Evolutionary conservation across 2,888 invertebrate genomes (phyloP).

Genomic region (Eumacrocentrus americanus): DNA sequence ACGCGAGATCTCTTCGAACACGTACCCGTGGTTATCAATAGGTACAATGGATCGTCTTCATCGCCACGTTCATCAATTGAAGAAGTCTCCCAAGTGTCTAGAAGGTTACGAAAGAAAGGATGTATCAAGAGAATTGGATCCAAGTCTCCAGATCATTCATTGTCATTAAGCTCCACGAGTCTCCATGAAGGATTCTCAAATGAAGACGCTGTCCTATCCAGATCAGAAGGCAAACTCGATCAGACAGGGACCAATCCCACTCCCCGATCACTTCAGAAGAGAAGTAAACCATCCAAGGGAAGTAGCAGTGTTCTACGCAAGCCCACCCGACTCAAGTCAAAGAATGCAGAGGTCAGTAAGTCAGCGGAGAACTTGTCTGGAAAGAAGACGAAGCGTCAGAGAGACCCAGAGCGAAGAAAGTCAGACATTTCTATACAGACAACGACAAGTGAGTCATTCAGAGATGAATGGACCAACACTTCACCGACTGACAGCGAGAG

Average conservation of each 20-base stretch:
- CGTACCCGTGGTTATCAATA: constrained; percentile 35
- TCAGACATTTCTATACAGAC: constrained; percentile 55
- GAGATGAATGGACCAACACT: constrained; percentile 56
- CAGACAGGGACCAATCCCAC: not conserved
- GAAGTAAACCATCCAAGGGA: constrained; percentile 28
- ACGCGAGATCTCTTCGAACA: constrained; percentile 42
- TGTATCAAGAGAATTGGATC: constrained; percentile 32
- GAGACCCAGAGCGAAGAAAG: constrained; percentile 51
- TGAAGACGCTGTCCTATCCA: not conserved
- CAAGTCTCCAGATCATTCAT: constrained; percentile 34
- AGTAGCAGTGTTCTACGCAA: constrained; percentile 46
- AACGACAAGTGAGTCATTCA: constrained; percentile 32
- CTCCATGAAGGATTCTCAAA: constrained; percentile 4
- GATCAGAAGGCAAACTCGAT: not conserved
- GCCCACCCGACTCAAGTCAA: constrained; percentile 49
- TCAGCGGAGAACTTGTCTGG: constrained; percentile 51
- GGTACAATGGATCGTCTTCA: constrained; percentile 42
- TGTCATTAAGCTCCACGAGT: constrained; percentile 1
- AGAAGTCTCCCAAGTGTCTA: constrained; percentile 33
- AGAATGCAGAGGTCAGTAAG: constrained; percentile 49
- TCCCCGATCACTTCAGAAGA: constrained; percentile 12
- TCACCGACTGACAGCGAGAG: constrained; percentile 48
- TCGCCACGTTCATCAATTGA: constrained; percentile 43
- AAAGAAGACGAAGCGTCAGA: constrained; percentile 41
- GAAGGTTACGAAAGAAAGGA: constrained; percentile 26